phyloP scores from a whole-genome alignment of 2,113 vertebrate species.

The Ceyx melanurus region DNA sequence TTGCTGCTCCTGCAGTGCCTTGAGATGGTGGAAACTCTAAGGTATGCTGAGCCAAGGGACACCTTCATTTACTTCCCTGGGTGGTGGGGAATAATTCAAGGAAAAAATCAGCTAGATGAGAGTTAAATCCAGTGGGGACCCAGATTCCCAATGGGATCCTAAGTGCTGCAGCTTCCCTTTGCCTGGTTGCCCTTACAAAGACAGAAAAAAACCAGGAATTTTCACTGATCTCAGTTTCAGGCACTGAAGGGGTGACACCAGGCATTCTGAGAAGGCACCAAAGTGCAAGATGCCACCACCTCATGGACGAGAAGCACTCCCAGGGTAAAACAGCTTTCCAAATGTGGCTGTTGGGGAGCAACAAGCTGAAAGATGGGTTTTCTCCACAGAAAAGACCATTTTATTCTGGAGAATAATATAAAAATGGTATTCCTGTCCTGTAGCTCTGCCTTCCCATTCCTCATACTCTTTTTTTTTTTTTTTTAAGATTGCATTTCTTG shows the following conservation, averaged over 20 bases:
- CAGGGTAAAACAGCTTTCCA: neutral
- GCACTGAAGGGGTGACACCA: neutral
- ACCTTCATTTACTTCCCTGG: neutral
- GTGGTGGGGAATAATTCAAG: neutral
- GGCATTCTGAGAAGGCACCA: neutral
- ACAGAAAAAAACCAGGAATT: neutral
- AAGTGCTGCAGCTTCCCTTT: neutral
- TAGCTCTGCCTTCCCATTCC: too few relatives aligned
- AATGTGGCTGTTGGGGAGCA: neutral
- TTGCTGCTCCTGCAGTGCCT: neutral
- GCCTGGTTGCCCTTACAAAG: neutral
- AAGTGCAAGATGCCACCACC: neutral
- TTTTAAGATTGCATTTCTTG: too few relatives aligned
- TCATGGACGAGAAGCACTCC: neutral
- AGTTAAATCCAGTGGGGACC: neutral
- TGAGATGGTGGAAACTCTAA: accelerated
- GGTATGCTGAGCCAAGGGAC: neutral
- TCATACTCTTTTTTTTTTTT: too few relatives aligned
- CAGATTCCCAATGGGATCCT: neutral
- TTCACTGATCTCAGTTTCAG: neutral
- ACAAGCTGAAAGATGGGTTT: neutral
- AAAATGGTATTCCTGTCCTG: too few relatives aligned
- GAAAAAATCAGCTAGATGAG: neutral
- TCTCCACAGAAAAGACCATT: neutral
- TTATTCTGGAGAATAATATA: neutral